These are phyloP conservation scores for Polypedilum vanderplanki DNA, from an alignment of 1,140 invertebrate species.

Conservation along the genomic window DNA sequence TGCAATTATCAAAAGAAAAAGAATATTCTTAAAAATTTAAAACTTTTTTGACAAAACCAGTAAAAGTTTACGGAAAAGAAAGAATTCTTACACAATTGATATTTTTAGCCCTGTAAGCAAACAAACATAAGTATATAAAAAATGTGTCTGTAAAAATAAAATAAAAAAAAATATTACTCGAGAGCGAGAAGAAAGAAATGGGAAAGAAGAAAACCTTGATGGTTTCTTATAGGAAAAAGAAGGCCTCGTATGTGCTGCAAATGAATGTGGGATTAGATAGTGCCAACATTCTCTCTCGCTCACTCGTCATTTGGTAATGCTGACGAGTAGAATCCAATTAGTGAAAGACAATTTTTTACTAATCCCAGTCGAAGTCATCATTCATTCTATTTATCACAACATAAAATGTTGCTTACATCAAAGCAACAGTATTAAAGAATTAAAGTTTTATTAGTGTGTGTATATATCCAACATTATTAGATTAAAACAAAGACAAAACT, in stretches of 20 bases:
- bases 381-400: background rate
- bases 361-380: constrained; percentile 3
- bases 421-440: background rate
- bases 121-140: background rate
- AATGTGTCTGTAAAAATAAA: constrained; percentile 22
- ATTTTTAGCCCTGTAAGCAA: constrained; percentile 10
- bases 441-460: background rate
- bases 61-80: background rate
- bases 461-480: background rate
- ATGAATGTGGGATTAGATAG: background rate
- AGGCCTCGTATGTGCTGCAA: background rate
- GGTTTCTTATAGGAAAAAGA: background rate
- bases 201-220: background rate
- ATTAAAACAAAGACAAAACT: background rate
- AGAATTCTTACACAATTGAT: background rate
- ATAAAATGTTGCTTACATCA: background rate
- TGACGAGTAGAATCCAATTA: constrained; percentile 20
- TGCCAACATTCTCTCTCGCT: too few relatives aligned
- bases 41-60: background rate
- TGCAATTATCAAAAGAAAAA: background rate
- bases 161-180: background rate
- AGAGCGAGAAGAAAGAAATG: background rate
- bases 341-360: constrained; percentile 22
- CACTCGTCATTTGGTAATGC: background rate
- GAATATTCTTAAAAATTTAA: background rate